Evolutionary conservation across 2,797 vertebrate genomes (phyloP), one percentile per base, ranked within the genome.

Genomic region (Brachymystax lenok): DNA sequence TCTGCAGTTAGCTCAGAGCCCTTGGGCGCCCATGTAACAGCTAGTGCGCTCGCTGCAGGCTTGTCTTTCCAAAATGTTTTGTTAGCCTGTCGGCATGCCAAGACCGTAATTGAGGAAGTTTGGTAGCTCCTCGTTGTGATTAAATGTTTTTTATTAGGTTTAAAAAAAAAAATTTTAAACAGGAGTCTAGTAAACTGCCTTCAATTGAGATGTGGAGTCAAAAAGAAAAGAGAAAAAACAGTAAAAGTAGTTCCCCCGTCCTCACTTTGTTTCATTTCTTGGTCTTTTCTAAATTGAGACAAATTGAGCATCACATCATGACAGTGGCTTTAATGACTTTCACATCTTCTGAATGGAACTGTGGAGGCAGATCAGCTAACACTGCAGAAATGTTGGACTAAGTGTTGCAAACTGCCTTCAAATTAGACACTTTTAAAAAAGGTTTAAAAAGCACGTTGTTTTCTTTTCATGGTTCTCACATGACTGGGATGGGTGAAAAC

Each of bases 261-360:
- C 7, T 3, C 24, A 17, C n/a, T 66, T 64, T 27, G 35, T n/a
- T 19, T 50, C 5, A 19, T 74, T 68, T 68, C 59, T 24, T 40
- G 40, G 50, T n/a, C 14, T 73, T 59, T 24, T 50, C 17, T 59
- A 56, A 59, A 78, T 52, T 73, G 64, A 56, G 70, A 59, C 30
- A 67, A 69, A 78, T 40, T 68, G 63, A 56, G 30, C 71, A 59
- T 61, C 52, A 56, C 21, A 17, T 54, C 28, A 17, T 51, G 35
- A 17, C 69, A 50, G 69, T 54, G 28, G 46, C 59, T n/a, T 68
- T 73, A 74, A 77, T 77, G 40, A 64, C 33, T 19, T 54, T 33
- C n/a, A 13, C 66, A 70, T 69, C 27, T 17, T 59, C 6, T 19
- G 19, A 28, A 24, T 24, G 19, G 17, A 52, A 50, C 66, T 2